Base-by-base conservation (phyloP, 2,888 invertebrate genomes). In the Drosophila pegasa region DNA sequence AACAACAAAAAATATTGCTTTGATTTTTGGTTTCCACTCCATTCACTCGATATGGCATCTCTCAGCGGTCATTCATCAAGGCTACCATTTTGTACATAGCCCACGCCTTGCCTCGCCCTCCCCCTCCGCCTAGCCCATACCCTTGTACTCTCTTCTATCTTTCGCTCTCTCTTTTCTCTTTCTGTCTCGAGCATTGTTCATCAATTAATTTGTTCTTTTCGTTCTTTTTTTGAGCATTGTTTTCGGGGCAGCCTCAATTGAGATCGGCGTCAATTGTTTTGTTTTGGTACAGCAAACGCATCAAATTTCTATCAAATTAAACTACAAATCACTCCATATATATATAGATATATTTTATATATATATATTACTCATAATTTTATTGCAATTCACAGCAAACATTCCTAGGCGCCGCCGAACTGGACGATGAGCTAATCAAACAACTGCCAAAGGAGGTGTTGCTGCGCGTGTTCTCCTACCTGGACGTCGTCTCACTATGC, bases 401-500 rank as follows among this genome's bases (percentile, higher is more conserved):
- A 91, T 92, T 92, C 91, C 92, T 91, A 87, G 91, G 89, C 86
- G 87, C 91, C 77, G 89, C 90, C 77, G 92, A 92, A 81, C 82
- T 90, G 77, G 92, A 92, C 87, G 92, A 92, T 90, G 92, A 92
- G 90, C 92, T 91, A 86, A 92, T 92, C 83, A 92, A 92, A 88
- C 98, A 98, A 93, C 94, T 99, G 92, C 99, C 99, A 58, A 98
- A 99, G 93, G 99, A 99, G 94, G 94, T 99, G 81, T 93, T 99
- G 66, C 94, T 99, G 88, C 95, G 98, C 91, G 97, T 98, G 91
- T 96, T 98, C 90, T 99, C 99, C 35, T 99, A 98, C 92, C 93
- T 99, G 91, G 99, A 99, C 92, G 98, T 99, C 51, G 97, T 98
- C 33, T 97, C 98, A 14, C 93, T 99, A 80, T 99, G 99, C 92